Base-by-base conservation (phyloP, 2,888 invertebrate species). In the Dynastes grantii region DNA sequence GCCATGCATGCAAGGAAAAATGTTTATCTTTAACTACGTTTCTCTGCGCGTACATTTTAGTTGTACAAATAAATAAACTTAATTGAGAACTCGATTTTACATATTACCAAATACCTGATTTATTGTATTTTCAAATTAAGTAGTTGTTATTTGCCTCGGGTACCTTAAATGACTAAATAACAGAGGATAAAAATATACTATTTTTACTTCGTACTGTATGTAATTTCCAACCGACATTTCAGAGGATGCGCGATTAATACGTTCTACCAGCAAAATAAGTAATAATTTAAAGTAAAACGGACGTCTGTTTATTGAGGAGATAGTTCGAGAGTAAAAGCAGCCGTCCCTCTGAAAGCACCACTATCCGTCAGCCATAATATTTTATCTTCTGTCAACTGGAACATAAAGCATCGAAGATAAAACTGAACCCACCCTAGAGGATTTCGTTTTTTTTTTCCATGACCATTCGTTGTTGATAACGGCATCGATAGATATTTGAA, bases 401-500 rank as follows among this genome's bases (percentile, higher is more conserved):
- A 87, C 88, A 89, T 89, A 88, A 89, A 89, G 88, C 88, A 87
- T 85, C 86, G 86, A 86, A 88, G 88, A 89, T 89, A 88, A 88
- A 88, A 88, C 87, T 86, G 86, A 86, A 87, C 85, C 86, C 85
- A 88, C 87, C 86, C 87, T 88, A 86, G 88, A 85, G 86, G 88
- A 37, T 58, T 55, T 84, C 84, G 63, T 70, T 76, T 76, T 80
- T 16, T 16, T 81, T 81, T 80, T 79, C 79, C 83, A n/a, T 83
- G 85, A 84, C 82, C 85, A 83, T 83, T 76, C 71, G 77, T 61
- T 49, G 67, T 75, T 68, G 80, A 80, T 80, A 80, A 80, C 85
- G 86, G 86, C 86, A 87, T 87, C 85, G 86, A 87, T 85, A 85
- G 83, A 80, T 81, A 80, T 68, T 22, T 63, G 29, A 77, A 77